These are phyloP conservation scores for Ridgeia piscesae DNA, from an alignment of 1,140 invertebrate genomes.

Conservation along the genomic window DNA sequence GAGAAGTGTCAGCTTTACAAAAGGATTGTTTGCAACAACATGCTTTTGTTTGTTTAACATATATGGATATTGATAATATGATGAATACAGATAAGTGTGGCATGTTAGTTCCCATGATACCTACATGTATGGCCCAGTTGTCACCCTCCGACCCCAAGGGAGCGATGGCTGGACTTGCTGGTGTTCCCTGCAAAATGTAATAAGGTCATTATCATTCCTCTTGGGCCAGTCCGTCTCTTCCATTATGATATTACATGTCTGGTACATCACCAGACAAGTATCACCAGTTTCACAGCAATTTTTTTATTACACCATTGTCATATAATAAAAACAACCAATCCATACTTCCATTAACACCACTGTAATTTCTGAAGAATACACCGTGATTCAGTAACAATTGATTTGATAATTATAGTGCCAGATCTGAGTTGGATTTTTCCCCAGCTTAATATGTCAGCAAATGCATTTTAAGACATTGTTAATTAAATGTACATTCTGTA, in stretches of 20 bases:
- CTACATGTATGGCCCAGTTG: conserved; percentile 16
- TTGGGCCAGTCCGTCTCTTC: neutral
- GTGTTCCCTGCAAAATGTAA: conserved; percentile 23
- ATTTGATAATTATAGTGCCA: too few species aligned
- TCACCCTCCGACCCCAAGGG: neutral
- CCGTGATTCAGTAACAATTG: too few species aligned
- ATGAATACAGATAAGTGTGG: neutral
- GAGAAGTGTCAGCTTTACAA: neutral
- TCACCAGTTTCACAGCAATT: too few species aligned
- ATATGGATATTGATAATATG: neutral
- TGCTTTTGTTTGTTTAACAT: neutral
- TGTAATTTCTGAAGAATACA: too few species aligned
- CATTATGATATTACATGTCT: neutral
- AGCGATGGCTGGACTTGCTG: conserved; percentile 16
- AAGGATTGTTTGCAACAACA: neutral
- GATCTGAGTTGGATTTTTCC: too few species aligned
- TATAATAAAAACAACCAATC: too few species aligned
- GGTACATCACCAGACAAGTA: too few species aligned
- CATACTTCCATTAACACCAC: too few species aligned
- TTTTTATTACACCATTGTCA: too few species aligned
- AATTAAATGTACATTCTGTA: too few species aligned
- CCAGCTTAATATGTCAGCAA: too few species aligned
- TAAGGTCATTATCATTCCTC: neutral
- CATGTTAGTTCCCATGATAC: neutral
- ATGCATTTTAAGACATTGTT: too few species aligned